A percentile compares a stretch with the other conserved stretches of the same genome.
Evolutionary conservation across 2,113 vertebrate species (phyloP).

Genomic region (Eulemur rufifrons): DNA sequence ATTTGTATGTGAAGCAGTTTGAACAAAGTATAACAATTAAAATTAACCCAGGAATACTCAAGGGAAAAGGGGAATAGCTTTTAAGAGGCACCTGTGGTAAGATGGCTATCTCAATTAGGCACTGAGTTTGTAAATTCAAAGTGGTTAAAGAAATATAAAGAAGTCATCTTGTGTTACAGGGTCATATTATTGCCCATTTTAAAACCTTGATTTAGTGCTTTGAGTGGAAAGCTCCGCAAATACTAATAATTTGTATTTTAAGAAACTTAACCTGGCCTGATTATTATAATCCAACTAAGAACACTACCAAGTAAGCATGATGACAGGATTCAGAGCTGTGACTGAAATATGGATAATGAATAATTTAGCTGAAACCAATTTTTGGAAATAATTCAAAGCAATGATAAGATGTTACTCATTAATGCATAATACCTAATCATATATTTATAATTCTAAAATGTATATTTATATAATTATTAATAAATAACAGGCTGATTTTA

Average conservation of each 20-base stretch:
- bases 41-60: background rate
- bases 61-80: background rate
- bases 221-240: background rate
- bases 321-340: background rate
- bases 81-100: background rate
- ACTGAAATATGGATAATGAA: background rate
- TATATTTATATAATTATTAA: background rate
- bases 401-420: background rate
- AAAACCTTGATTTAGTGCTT: background rate
- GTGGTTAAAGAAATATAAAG: background rate
- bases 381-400: constrained; percentile 25
- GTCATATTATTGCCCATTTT: background rate
- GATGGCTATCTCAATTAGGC: background rate
- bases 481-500: background rate
- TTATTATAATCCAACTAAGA: constrained; percentile 40
- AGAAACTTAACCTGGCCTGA: background rate
- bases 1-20: background rate
- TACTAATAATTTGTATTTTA: background rate
- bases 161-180: background rate
- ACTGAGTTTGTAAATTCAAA: background rate
- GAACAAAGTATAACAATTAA: background rate
- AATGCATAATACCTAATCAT: background rate
- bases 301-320: background rate
- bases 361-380: background rate
- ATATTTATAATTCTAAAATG: background rate